Base-by-base conservation (phyloP, 2,113 vertebrate species). In the Podarcis cretensis region DNA sequence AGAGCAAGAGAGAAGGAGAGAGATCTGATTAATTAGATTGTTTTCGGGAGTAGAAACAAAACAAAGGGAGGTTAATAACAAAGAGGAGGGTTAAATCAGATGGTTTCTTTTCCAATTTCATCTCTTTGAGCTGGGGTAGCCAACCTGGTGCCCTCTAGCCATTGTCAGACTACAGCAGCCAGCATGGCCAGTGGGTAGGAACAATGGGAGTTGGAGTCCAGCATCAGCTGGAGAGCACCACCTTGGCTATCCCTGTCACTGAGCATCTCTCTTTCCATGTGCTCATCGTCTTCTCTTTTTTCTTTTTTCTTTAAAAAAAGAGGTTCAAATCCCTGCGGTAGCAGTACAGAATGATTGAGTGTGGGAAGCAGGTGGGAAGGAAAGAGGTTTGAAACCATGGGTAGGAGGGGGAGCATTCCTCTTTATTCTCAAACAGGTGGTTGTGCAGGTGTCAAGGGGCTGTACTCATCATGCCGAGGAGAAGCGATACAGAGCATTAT, bases 1-100 rank as follows among this genome's bases (percentile, higher is more conserved):
- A 43, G 32, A 35, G 13, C 80, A 23, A 98, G 96, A 98, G 97
- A 98, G 96, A 98, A 97, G 80, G n/a, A 98, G 96, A 98, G 97
- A 98, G 96, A 98, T 97, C 97, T 94, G 89, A 98, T 99, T 98
- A 99, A 96, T 97, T 96, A 96, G 97, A 96, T 98, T 97, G 9
- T 35, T 83, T 59, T 92, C 91, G 48, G 57, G 89, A 20, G 85
- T 7, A 74, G 77, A 57, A 93, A 83, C 30, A 89, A 57, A 92
- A 40, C 90, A 77, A 91, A 63, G 18, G 59, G 18, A 20, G 59
- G 59, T 63, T 63, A 63, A 89, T 40, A 1, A 13, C 63, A 7
- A 89, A 89, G 32, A 59, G 91, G 90, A 10, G 87, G 84, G 86
- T 71, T 9, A 12, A 68, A 74, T 63, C 69, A 87, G 73, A 81